Conservation (phyloP, 2,797 vertebrate genomes). For the Tenualosa ilisha region DNA sequence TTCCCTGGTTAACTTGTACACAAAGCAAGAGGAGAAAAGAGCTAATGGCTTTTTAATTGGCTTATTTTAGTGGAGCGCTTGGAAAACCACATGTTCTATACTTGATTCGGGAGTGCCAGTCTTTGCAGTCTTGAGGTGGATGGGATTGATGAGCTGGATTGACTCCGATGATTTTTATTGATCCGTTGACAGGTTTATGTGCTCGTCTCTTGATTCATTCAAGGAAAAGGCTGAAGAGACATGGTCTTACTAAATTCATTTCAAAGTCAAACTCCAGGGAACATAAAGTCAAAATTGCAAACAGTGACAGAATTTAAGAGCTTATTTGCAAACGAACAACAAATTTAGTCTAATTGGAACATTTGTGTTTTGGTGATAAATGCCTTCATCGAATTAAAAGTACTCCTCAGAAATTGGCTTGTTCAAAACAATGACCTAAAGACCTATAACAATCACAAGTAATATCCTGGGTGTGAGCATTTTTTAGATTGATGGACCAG, state of each 20-base stretch:
- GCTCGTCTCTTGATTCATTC: background rate
- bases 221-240: background rate
- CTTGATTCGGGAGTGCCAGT: background rate
- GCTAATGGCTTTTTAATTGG: conserved; percentile 1
- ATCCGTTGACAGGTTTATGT: conserved; percentile 5
- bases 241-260: background rate
- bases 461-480: background rate
- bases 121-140: background rate
- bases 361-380: background rate
- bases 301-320: conserved; percentile 10
- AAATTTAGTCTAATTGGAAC: background rate
- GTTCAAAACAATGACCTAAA: background rate
- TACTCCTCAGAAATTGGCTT: background rate
- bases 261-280: background rate
- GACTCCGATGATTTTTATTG: background rate
- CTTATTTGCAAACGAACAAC: conserved; percentile 6
- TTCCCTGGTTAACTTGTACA: background rate
- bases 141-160: background rate
- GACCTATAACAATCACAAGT: background rate
- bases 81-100: background rate
- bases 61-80: background rate
- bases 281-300: background rate
- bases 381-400: background rate
- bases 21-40: background rate
- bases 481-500: background rate